These are phyloP conservation scores for Campoplex capitator DNA, from an alignment of 2,888 invertebrate species.

Conservation along the genomic window DNA sequence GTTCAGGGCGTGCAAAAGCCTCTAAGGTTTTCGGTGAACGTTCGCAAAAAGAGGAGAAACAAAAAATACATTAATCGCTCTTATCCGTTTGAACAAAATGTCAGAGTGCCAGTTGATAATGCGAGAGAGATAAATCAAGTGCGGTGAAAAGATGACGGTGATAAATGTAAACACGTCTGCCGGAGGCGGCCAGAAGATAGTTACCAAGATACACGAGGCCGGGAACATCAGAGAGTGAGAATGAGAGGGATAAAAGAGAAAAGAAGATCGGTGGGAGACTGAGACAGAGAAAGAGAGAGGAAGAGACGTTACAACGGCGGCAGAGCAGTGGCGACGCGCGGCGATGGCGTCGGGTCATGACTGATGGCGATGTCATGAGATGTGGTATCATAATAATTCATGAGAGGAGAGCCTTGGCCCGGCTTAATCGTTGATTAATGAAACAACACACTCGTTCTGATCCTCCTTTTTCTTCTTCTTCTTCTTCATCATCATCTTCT, in stretches of 20 bases:
- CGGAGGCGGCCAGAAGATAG: slow-evolving; percentile 72
- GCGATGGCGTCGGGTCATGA: slow-evolving; percentile 78
- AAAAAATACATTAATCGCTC: slow-evolving; percentile 74
- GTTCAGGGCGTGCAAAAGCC: slow-evolving; percentile 30
- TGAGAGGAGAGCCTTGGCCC: slow-evolving; percentile 79
- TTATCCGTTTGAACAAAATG: slow-evolving; percentile 84
- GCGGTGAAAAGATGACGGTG: slow-evolving; percentile 84
- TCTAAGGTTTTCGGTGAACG: slow-evolving; percentile 19
- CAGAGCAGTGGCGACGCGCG: slow-evolving; percentile 67
- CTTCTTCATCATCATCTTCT: slow-evolving; percentile 47
- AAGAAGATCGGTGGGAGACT: slow-evolving; percentile 37
- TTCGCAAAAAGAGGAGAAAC: slow-evolving; percentile 2
- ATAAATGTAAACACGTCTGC: slow-evolving; percentile 83
- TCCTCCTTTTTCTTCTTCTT: slow-evolving; percentile 72
- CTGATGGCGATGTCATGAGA: slow-evolving; percentile 84
- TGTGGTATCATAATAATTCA: slow-evolving; percentile 84
- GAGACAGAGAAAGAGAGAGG: slow-evolving; percentile 16
- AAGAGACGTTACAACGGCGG: slow-evolving; percentile 45
- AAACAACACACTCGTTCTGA: slow-evolving; percentile 80
- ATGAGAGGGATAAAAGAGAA: slow-evolving; percentile 17
- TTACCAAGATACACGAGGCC: slow-evolving; percentile 64
- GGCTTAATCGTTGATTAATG: slow-evolving; percentile 84
- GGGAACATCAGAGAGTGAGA: slow-evolving; percentile 55
- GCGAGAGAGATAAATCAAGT: slow-evolving; percentile 83
- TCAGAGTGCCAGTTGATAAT: slow-evolving; percentile 84